Base-by-base conservation (phyloP, 1,140 invertebrate species). In the Drosophila chauvacae region DNA sequence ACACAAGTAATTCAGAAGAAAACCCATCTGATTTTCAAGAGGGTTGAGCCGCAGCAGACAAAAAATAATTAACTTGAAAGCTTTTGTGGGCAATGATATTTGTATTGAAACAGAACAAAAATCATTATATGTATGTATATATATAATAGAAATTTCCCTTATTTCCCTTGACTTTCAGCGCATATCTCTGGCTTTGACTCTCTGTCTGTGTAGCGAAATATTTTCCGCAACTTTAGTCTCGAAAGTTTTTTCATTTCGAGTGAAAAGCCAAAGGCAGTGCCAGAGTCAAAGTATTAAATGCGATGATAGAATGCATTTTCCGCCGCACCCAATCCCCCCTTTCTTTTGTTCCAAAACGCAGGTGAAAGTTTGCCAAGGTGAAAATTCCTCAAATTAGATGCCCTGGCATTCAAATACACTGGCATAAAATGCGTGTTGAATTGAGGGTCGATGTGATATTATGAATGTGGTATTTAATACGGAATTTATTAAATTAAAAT, bases 321-420 rank as follows among this genome's bases (percentile, higher is more conserved):
- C 44, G 7, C 23, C 41, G 44, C 16, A 33, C 41, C 35, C 37
- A 7, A 20, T n/a, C 14, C 7, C n/a, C 16, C 39, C 20, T 23
- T 35, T 51, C 28, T 50, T 77, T 61, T 60, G 42, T 66, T 55
- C 30, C 18, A 23, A 44, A 48, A 50, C 47, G 58, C 30, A 62
- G 55, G 58, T 23, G 63, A 80, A 87, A 77, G 53, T 80, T 77
- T 76, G 50, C 68, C 77, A 87, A 87, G 83, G 83, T 84, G 64
- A 83, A 83, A 81, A 82, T 80, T 77, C 56, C 72, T 80, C 48
- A 83, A 87, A 87, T 87, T 88, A 87, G 83, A 88, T 64, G 77
- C 56, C 55, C 80, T 57, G 56, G 57, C 68, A 70, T 64, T 47
- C 30, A 70, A 47, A 47, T 45, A 30, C 53, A 69, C 60, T 16